A percentile compares a stretch with the other conserved stretches of the same genome.
Evolutionary conservation across 2,797 vertebrate genomes (phyloP).

Genomic region (Chaenodraco wilsoni): DNA sequence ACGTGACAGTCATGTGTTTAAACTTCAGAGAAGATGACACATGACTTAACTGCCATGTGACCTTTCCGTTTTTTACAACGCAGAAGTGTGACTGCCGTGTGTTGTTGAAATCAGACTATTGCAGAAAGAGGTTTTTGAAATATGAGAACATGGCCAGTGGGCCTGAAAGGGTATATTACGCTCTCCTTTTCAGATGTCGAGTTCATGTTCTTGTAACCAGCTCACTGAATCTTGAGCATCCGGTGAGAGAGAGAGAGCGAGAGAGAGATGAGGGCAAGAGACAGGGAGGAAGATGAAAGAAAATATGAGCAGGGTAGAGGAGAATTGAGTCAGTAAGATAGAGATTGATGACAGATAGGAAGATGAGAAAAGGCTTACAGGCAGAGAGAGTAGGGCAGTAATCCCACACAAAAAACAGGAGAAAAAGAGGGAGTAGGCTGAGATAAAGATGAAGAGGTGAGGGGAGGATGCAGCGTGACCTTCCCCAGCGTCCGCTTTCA

Average conservation of each 20-base stretch:
- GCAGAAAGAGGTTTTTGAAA: conserved; percentile 52
- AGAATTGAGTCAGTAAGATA: conserved; percentile 78
- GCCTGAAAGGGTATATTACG: conserved; percentile 59
- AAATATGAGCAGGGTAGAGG: conserved; percentile 74
- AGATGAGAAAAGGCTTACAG: conserved; percentile 76
- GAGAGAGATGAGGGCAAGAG: conserved; percentile 66
- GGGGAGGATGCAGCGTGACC: conserved; percentile 57
- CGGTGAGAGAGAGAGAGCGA: conserved; percentile 46
- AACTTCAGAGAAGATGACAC: conserved; percentile 64
- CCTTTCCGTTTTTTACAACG: conserved; percentile 56
- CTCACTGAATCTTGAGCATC: conserved; percentile 75
- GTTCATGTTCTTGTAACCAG: conserved; percentile 76
- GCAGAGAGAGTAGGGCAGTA: conserved; percentile 37
- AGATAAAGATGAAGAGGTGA: conserved; percentile 70
- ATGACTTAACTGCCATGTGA: conserved; percentile 57
- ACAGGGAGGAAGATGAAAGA: conserved; percentile 77
- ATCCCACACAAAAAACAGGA: conserved; percentile 48
- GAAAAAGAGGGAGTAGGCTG: conserved; percentile 37
- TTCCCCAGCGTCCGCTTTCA: conserved; percentile 70
- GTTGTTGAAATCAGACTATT: conserved; percentile 46
- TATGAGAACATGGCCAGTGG: conserved; percentile 59
- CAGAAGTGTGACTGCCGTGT: conserved; percentile 55
- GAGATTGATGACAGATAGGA: conserved; percentile 81
- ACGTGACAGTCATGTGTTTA: conserved; percentile 73
- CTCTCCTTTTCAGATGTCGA: conserved; percentile 64